Evolutionary conservation across 1,140 invertebrate genomes (phyloP).

Genomic region (Psix sp.): DNA sequence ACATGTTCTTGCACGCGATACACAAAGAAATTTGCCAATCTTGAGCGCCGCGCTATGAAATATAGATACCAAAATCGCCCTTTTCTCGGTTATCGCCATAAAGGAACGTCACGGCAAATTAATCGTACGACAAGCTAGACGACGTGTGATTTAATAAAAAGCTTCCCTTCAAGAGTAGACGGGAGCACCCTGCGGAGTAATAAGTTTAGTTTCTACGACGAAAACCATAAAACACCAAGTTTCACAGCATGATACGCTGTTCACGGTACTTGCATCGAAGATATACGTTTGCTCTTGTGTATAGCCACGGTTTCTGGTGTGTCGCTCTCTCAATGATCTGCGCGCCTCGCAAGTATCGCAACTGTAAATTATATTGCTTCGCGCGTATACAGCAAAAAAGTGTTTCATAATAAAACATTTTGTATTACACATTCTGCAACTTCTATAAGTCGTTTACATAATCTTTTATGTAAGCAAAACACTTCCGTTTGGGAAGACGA

Average conservation of each 20-base stretch:
- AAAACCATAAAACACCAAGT: conserved; percentile 72
- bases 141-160: conserved; percentile 76
- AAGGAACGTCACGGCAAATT: conserved; percentile 73
- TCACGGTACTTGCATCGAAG: conserved; percentile 62
- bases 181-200: conserved; percentile 70
- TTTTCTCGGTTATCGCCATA: conserved; percentile 65
- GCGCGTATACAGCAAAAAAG: too few species aligned
- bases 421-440: too few species aligned
- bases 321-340: conserved; percentile 44
- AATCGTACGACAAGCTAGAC: conserved; percentile 71
- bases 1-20: conserved; percentile 6
- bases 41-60: conserved; percentile 63
- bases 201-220: conserved; percentile 75
- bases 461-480: too few species aligned
- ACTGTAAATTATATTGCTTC: too few species aligned
- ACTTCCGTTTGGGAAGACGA: too few species aligned
- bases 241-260: conserved; percentile 71
- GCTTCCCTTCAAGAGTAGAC: conserved; percentile 66
- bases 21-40: conserved; percentile 43
- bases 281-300: conserved; percentile 57
- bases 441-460: too few species aligned
- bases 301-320: conserved; percentile 58
- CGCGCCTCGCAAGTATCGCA: conserved; percentile 46
- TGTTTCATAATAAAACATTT: too few species aligned
- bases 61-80: conserved; percentile 63